These are phyloP conservation scores for Elachura formosa DNA, from an alignment of 2,113 vertebrate genomes.

Conservation along the genomic window DNA sequence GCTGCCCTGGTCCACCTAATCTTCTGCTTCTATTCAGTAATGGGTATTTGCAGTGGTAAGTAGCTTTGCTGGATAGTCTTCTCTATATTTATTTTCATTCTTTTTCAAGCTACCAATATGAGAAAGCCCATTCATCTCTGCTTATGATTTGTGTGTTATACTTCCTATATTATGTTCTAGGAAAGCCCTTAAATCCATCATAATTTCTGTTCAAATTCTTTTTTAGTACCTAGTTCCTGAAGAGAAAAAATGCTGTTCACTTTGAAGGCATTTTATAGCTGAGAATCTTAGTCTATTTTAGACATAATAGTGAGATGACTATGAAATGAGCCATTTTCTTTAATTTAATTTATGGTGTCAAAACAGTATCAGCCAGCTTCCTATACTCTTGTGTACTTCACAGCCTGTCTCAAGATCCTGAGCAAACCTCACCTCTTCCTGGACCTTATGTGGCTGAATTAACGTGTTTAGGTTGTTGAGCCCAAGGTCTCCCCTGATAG, in stretches of 20 bases:
- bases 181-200: background rate
- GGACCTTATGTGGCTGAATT: background rate
- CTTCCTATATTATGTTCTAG: background rate
- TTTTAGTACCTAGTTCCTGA: background rate
- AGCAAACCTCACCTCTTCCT: background rate
- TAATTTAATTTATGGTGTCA: background rate
- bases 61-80: background rate
- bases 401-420: background rate
- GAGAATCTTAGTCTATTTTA: background rate
- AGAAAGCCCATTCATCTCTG: background rate
- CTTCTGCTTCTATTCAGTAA: background rate
- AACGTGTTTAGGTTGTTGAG: background rate
- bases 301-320: background rate
- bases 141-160: background rate
- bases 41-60: background rate
- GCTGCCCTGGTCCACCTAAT: background rate
- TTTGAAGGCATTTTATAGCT: background rate
- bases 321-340: background rate
- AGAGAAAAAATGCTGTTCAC: background rate
- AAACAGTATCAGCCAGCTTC: background rate
- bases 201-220: background rate
- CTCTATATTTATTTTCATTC: conserved; percentile 13
- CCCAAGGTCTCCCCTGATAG: background rate
- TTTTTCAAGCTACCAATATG: background rate
- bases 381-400: background rate